phyloP scores from a whole-genome alignment of 2,113 vertebrate genomes.

The Paralichthys olivaceus region DNA sequence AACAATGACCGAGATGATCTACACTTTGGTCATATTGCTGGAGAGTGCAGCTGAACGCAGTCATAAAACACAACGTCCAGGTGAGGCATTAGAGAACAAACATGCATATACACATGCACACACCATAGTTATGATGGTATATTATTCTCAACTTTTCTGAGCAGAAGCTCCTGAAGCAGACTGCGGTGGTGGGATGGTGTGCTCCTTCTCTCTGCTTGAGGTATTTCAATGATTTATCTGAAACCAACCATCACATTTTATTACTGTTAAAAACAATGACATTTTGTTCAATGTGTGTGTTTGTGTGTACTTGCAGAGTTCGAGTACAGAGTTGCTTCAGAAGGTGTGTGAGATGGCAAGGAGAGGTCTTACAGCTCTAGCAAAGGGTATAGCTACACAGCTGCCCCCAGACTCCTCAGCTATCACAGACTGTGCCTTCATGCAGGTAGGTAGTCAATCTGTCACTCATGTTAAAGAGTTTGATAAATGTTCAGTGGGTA shows the following conservation, averaged over 20 bases:
- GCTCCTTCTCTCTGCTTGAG: constrained; percentile 41
- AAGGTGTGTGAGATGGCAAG: constrained; percentile 84
- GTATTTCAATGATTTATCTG: constrained; percentile 38
- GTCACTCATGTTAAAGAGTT: no score
- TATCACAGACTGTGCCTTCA: constrained; percentile 82
- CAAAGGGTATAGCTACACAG: constrained; percentile 58
- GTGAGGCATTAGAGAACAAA: constrained; percentile 8
- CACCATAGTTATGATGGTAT: background rate
- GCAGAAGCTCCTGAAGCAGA: constrained; percentile 4
- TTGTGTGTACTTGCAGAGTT: constrained; percentile 74
- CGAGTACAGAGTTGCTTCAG: constrained; percentile 79
- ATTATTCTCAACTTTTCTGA: constrained; percentile 5
- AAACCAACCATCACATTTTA: background rate
- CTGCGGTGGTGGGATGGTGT: constrained; percentile 4
- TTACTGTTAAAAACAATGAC: background rate
- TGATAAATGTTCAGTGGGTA: background rate
- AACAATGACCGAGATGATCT: constrained; percentile 85
- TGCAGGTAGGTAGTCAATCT: constrained; percentile 81
- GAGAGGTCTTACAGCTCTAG: constrained; percentile 81
- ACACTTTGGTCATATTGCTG: constrained; percentile 81
- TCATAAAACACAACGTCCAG: constrained; percentile 1
- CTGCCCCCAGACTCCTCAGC: constrained; percentile 73
- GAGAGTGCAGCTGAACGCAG: constrained; percentile 80
- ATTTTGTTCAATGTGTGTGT: background rate
- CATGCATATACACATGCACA: background rate